Base-by-base conservation (phyloP, 2,888 invertebrate species). In the Stenichneumon culpator region DNA sequence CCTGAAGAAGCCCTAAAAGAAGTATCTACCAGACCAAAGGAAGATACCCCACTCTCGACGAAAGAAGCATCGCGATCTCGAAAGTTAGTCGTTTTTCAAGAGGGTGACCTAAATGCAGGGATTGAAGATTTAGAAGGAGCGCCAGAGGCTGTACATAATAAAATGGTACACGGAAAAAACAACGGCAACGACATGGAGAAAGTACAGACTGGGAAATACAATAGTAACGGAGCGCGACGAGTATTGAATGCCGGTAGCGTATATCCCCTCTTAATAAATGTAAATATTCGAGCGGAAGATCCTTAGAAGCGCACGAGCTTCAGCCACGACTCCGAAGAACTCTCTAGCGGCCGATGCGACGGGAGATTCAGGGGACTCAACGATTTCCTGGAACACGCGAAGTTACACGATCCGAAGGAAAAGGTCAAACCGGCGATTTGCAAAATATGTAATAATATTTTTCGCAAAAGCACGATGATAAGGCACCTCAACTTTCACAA, bases 401-500 rank as follows among this genome's bases (percentile, higher is more conserved):
- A 90, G 79, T 22, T 87, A 9, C 91, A 91, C 14, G 83, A 85
- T 36, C 74, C 78, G 3, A 89, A 89, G 28, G 87, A 87, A 2
- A 92, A 90, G 82, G 69, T 83, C 3, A 84, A 89, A 16, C 87
- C 89, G 9, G 89, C 90, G 16, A 79, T 57, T 28, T 93, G 93
- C 72, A 89, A 87, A 67, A 92, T 93, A 75, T 93, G 93, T 50
- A 87, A 92, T 6, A 93, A 92, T 75, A 90, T 78, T 80, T 93
- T 93, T 77, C 87, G 90, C 7, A 93, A 92, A 86, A 0, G 89
- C 14, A 92, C 92, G 3, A 92, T 93, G 92, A 90, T 93, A 2
- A 88, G 92, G 70, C 93, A 93, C 54, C 87, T 93, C 70, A 90
- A 93, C 78, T 83, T 90, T 57, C 93, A 93, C 57, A 93, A 93